Percentiles rank a stretch among this genome's conserved stretches.
phyloP scores from a whole-genome alignment of 2,888 invertebrate species.

The Philhelius pedissequus region DNA sequence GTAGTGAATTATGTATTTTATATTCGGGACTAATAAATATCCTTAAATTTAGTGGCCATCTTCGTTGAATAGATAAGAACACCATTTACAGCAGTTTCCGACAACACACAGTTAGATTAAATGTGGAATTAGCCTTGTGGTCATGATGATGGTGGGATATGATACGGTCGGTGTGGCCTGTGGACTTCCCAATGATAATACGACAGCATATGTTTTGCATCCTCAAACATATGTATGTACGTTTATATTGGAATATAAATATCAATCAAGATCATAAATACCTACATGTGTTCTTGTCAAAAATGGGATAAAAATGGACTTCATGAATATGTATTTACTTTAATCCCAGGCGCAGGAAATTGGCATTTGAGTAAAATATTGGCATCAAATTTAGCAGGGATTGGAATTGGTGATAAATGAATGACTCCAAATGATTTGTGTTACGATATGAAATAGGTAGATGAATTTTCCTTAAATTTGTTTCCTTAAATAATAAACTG shows the following conservation, averaged over 20 bases:
- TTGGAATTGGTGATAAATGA: not conserved
- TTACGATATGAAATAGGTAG: not conserved
- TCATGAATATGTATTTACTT: constrained; percentile 57
- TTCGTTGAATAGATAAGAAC: constrained; percentile 55
- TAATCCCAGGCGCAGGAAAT: constrained; percentile 11
- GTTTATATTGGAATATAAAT: not conserved
- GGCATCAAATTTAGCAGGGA: not conserved
- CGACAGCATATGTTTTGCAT: not conserved
- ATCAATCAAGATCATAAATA: not conserved
- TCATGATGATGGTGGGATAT: not conserved
- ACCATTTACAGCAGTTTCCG: constrained; percentile 57
- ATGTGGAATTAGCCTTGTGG: constrained; percentile 39
- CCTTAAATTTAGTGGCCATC: constrained; percentile 59
- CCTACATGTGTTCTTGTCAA: constrained; percentile 56
- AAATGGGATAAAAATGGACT: constrained; percentile 18
- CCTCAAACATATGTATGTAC: not conserved
- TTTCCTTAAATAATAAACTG: too few species aligned
- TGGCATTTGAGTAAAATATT: constrained; percentile 44
- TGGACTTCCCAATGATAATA: constrained; percentile 10
- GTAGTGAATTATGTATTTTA: constrained; percentile 67
- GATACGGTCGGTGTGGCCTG: not conserved
- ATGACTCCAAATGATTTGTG: not conserved
- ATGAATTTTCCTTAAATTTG: not conserved
- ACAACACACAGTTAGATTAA: constrained; percentile 48
- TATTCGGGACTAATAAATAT: constrained; percentile 61